A percentile compares a stretch with the other conserved stretches of the same genome.
Evolutionary conservation across 2,888 invertebrate genomes (phyloP).

Genomic region (Volucella inanis): DNA sequence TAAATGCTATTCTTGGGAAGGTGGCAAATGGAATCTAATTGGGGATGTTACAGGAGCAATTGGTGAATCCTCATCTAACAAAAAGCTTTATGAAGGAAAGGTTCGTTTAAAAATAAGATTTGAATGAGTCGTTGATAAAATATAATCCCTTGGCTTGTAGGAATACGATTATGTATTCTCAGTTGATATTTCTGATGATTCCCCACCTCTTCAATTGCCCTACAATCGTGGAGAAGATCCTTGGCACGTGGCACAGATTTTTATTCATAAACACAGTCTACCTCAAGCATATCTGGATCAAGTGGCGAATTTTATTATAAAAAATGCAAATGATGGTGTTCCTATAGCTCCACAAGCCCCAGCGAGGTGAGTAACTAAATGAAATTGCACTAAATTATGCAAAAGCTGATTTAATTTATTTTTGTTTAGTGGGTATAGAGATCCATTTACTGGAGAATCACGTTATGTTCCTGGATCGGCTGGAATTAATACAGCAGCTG

Average conservation of each 20-base stretch:
- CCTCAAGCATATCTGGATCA: constrained; percentile 94
- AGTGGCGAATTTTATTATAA: constrained; percentile 96
- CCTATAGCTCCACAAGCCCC: constrained; percentile 65
- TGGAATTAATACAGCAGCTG: constrained; percentile 77
- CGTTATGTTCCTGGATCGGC: constrained; percentile 87
- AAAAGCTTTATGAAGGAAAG: constrained; percentile 92
- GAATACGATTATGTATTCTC: constrained; percentile 98
- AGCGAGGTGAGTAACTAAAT: constrained; percentile 69
- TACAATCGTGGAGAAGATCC: constrained; percentile 96
- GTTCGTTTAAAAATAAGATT: constrained; percentile 67
- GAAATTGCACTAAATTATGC: too few relatives aligned
- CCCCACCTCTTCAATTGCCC: constrained; percentile 94
- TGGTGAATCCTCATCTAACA: constrained; percentile 88
- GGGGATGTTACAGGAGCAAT: constrained; percentile 94
- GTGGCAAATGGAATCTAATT: constrained; percentile 90
- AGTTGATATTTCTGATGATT: constrained; percentile 96
- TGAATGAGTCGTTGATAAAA: background rate
- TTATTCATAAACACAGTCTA: constrained; percentile 92
- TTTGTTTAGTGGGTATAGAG: constrained; percentile 83
- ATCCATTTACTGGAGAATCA: constrained; percentile 88
- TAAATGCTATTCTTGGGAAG: constrained; percentile 91
- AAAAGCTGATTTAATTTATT: background rate
- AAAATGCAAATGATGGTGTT: constrained; percentile 85
- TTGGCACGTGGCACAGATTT: constrained; percentile 94
- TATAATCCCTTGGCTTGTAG: constrained; percentile 57